A percentile compares a stretch with the other conserved stretches of the same genome.
Conservation (phyloP, 2,888 invertebrate genomes). For the Gonocerus acuteangulatus region DNA sequence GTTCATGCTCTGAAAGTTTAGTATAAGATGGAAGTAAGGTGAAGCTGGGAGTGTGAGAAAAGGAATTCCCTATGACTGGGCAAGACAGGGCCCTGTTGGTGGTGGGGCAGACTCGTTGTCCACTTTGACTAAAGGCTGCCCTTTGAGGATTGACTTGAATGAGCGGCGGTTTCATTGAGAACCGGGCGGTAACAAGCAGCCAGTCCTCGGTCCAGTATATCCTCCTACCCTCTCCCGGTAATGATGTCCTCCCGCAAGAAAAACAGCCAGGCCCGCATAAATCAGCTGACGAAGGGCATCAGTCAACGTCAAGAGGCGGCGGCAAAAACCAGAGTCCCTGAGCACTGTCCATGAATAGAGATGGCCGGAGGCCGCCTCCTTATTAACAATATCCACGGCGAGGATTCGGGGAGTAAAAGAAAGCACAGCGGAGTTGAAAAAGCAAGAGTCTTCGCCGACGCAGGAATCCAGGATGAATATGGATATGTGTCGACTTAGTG, state of each 20-base stretch:
- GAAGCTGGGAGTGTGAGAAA: too few species aligned
- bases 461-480: slow-evolving; percentile 17
- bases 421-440: neutral
- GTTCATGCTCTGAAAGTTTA: too few species aligned
- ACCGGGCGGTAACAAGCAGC: slow-evolving; percentile 2
- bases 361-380: slow-evolving; percentile 7
- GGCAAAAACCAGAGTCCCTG: slow-evolving; percentile 10
- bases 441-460: neutral
- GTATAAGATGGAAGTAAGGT: too few species aligned
- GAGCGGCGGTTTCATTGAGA: slow-evolving; percentile 8
- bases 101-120: neutral
- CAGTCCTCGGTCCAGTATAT: neutral
- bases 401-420: neutral
- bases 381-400: slow-evolving; percentile 14
- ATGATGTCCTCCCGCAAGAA: slow-evolving; percentile 20
- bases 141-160: slow-evolving; percentile 23
- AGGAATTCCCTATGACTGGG: too few species aligned
- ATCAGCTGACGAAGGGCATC: slow-evolving; percentile 18
- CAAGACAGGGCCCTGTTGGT: too few species aligned
- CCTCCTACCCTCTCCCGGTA: too few species aligned
- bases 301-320: slow-evolving; percentile 10
- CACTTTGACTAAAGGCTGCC: slow-evolving; percentile 13
- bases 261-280: slow-evolving; percentile 19
- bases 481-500: slow-evolving; percentile 13
- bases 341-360: slow-evolving; percentile 23